Base-by-base conservation (phyloP, 2,888 invertebrate genomes). In the Darwinula stevensoni region DNA sequence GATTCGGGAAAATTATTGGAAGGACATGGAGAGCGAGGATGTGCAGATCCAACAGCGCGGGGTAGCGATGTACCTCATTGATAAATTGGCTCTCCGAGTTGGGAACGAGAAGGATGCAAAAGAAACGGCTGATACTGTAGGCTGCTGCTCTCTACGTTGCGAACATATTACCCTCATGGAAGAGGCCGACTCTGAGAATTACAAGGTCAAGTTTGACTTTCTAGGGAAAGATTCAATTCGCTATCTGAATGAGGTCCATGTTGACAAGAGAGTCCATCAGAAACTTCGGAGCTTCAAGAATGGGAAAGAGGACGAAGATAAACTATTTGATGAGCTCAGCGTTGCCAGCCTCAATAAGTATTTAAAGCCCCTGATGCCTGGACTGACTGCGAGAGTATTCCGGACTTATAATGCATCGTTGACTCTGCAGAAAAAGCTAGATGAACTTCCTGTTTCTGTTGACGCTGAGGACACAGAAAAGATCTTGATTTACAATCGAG, bases 331-430 rank as follows among this genome's bases (percentile, higher is more conserved):
- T 56, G 62, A 97, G 40, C 62, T 99, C 5, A 97, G 88, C 52
- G 97, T 97, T 1, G 62, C 70, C 41, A 78, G 86, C 37, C 60
- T 99, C 50, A 99, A 99, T 57, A 88, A 94, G 51, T 88, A 99
- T 60, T 58, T 99, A 40, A 80, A 80, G 48, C 84, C 84, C 46
- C 56, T 97, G 44, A 97, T 99, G 97, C 74, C 76, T 32, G 76
- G 91, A 33, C 62, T 99, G 40, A 94, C 97, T 34, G 97, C 97
- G 28, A 99, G 99, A 58, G 97, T 97, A 38, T 99, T 99, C 67
- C 84, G 97, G 69, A 99, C 97, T 31, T 99, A 84, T 57, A 99
- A 99, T 53, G 97, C 97, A 34, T 97, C 94, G n/a, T 75, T 72
- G 50, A 99, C 97, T 29, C 57, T 99, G 40, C 97, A 97, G 56